A percentile compares a stretch with the other conserved stretches of the same genome.
Conservation (phyloP, 2,113 vertebrate genomes). For the Ictalurus punctatus region DNA sequence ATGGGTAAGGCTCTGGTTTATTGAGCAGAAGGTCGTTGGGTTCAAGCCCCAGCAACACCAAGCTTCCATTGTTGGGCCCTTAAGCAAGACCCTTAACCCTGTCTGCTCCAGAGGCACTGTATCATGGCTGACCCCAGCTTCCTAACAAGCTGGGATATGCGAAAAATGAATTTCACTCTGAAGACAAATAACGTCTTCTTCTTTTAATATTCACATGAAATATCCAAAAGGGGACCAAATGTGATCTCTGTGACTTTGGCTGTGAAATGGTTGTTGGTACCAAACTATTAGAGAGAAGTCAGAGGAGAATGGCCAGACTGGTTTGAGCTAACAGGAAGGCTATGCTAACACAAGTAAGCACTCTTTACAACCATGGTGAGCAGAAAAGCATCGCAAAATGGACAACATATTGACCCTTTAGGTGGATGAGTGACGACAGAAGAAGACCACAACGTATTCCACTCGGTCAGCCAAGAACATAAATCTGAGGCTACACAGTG, state of each 20-base stretch:
- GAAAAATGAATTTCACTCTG: too few species aligned
- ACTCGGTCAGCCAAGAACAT: too few species aligned
- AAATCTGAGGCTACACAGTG: neutral
- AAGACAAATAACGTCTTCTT: too few species aligned
- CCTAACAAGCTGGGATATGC: too few species aligned
- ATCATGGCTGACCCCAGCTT: too few species aligned
- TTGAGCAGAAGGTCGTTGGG: too few species aligned
- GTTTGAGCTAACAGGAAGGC: too few species aligned
- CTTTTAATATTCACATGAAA: neutral
- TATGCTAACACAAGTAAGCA: neutral
- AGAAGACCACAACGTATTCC: neutral
- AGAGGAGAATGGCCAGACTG: neutral
- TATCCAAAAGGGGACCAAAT: neutral
- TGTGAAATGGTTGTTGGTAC: neutral
- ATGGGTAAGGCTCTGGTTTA: too few species aligned
- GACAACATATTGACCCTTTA: neutral
- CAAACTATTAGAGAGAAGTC: neutral
- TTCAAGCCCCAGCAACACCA: too few species aligned
- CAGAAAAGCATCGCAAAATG: neutral
- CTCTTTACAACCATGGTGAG: neutral
- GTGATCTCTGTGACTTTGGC: neutral
- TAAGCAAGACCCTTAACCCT: too few species aligned
- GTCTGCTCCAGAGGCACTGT: too few species aligned
- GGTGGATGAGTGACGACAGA: neutral
- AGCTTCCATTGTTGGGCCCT: too few species aligned